phyloP scores from a whole-genome alignment of 2,888 invertebrate species.

The Brenthis hecate region DNA sequence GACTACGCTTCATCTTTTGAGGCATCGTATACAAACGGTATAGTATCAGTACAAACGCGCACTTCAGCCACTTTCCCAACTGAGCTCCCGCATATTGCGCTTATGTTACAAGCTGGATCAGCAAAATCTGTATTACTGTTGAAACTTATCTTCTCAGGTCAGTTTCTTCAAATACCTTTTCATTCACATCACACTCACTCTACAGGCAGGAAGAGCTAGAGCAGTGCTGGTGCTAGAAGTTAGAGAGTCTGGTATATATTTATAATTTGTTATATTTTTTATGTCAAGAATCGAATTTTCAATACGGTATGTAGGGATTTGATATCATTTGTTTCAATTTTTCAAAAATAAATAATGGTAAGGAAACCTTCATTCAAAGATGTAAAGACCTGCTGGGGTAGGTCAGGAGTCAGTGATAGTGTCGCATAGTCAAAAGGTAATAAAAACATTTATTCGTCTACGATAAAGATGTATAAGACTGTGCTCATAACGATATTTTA shows the following conservation, averaged over 20 bases:
- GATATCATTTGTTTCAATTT: no score
- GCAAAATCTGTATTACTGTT: conserved; percentile 56
- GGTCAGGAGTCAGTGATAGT: no score
- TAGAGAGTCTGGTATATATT: not conserved
- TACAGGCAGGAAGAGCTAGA: conserved; percentile 52
- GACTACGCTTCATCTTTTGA: conserved; percentile 53
- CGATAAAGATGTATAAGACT: no score
- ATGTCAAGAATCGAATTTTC: no score
- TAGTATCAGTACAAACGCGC: conserved; percentile 47
- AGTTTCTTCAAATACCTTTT: not conserved
- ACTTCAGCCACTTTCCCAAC: conserved; percentile 47
- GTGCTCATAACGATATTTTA: no score
- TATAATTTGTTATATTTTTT: not conserved
- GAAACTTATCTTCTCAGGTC: conserved; percentile 28
- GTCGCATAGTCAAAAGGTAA: no score
- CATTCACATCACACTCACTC: conserved; percentile 52
- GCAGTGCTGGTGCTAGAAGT: conserved; percentile 51
- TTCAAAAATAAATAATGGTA: no score
- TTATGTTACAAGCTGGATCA: conserved; percentile 54
- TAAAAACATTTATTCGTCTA: no score
- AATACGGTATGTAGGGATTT: not conserved
- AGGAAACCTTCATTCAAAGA: no score
- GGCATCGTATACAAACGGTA: conserved; percentile 45
- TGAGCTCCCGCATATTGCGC: conserved; percentile 46
- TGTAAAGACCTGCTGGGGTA: no score